These are phyloP conservation scores for Spodoptera picta DNA, from an alignment of 2,888 invertebrate species.

Conservation along the genomic window DNA sequence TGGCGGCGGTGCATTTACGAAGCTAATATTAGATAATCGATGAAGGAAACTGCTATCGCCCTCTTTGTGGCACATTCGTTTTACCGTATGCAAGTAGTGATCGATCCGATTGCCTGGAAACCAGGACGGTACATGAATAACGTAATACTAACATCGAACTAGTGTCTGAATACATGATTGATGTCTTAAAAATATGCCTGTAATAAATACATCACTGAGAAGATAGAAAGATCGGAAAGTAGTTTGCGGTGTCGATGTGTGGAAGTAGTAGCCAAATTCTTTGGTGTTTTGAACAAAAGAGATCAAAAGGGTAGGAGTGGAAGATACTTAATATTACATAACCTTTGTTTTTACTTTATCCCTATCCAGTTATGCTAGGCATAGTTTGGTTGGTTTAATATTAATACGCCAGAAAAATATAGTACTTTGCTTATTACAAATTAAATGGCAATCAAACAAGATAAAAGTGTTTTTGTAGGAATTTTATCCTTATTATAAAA, in stretches of 20 bases:
- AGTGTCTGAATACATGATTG: conserved; percentile 56
- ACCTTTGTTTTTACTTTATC: no score
- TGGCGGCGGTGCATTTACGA: conserved; percentile 55
- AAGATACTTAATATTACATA: conserved; percentile 26
- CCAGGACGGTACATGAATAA: conserved; percentile 49
- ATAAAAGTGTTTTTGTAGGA: no score
- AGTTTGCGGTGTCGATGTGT: conserved; percentile 5
- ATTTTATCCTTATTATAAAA: no score
- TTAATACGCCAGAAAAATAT: no score
- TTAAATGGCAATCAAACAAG: no score
- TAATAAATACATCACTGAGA: conserved; percentile 37
- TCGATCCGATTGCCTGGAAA: conserved; percentile 53
- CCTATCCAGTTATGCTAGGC: no score
- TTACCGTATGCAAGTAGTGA: conserved; percentile 51
- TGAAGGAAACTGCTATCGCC: conserved; percentile 62
- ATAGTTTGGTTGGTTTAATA: no score
- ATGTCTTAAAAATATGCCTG: conserved; percentile 47
- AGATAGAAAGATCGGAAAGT: conserved; percentile 30
- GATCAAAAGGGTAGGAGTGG: conserved; percentile 46
- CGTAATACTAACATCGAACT: conserved; percentile 42
- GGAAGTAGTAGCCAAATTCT: conserved; percentile 29
- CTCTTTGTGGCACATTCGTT: conserved; percentile 54
- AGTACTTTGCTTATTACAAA: no score
- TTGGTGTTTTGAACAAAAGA: conserved; percentile 43
- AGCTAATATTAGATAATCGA: conserved; percentile 69